Base-by-base conservation (phyloP, 2,888 invertebrate species). In the Apomyelois bistriatella region DNA sequence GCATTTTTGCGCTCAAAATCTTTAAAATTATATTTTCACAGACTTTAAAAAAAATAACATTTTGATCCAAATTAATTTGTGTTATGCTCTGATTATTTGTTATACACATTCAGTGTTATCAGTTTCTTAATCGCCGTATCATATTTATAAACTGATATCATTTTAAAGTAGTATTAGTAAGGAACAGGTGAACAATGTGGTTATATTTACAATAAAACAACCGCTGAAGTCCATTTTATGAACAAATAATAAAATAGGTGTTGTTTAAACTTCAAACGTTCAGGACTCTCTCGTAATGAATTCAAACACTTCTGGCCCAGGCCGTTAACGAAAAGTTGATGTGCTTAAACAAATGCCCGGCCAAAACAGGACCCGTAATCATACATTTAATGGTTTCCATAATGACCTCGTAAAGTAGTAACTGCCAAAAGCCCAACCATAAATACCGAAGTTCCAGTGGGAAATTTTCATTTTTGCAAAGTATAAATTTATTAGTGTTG, bases 381-480 rank as follows among this genome's bases (percentile, higher is more conserved):
- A 85, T 85, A 85, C 72, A 76, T 84, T 88, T 87, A 86, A 87
- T 88, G 85, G 84, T 72, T 70, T 61, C 75, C 79, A 81, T 88
- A 87, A 87, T 82, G 85, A 83, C 82, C 79, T 85, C 82, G 79
- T 86, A 85, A 85, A 84, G 77, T 80, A 82, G 78, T 81, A 79
- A 82, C 79, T 75, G 81, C 83, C 74, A 73, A 68, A 67, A 79
- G 75, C 72, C 74, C 72, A 74, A 76, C 77, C 82, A 81, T 86
- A 85, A 85, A 86, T 85, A 84, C 74, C 70, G 61, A 80, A 82
- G 74, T 79, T 81, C 70, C 68, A 66, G 66, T 62, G 64, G 64
- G 59, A 59, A 63, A 64, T 68, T 70, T 66, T 57, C 59, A 61
- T 65, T 61, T 64, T 60, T 56, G 47, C 55, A 57, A 58, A 58